Conservation (phyloP, 2,888 invertebrate species). For the Crocallis elinguaria region DNA sequence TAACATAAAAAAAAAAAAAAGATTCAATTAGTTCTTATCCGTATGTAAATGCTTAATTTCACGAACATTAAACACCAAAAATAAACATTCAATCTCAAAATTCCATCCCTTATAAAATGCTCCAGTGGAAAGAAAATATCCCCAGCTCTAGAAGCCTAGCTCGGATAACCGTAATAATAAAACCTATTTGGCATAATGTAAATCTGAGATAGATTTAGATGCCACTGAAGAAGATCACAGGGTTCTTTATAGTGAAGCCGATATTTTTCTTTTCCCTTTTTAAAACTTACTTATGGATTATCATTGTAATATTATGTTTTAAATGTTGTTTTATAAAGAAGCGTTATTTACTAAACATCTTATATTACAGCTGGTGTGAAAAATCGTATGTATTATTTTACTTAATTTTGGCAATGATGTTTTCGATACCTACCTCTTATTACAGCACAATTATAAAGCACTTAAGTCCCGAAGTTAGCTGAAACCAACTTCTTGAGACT, state of each 20-base stretch:
- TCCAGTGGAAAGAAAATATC: conserved; percentile 1
- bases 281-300: not conserved
- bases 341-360: no score
- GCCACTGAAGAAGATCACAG: not conserved
- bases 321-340: no score
- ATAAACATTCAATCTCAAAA: not conserved
- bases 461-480: conserved; percentile 8
- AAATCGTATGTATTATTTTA: no score
- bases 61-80: not conserved
- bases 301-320: no score
- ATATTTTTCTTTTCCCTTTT: not conserved
- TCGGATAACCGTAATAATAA: conserved; percentile 1
- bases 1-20: no score
- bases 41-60: not conserved
- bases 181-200: conserved; percentile 14
- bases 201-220: conserved; percentile 9
- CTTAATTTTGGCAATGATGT: no score
- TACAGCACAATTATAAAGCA: no score
- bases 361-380: no score
- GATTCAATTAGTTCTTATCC: no score
- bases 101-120: not conserved
- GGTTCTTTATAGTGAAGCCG: not conserved
- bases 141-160: not conserved
- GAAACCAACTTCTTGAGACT: conserved; percentile 4
- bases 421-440: no score